A percentile compares a stretch with the other conserved stretches of the same genome.
Evolutionary conservation across 2,888 invertebrate species (phyloP).

Genomic region (Phortica magna): DNA sequence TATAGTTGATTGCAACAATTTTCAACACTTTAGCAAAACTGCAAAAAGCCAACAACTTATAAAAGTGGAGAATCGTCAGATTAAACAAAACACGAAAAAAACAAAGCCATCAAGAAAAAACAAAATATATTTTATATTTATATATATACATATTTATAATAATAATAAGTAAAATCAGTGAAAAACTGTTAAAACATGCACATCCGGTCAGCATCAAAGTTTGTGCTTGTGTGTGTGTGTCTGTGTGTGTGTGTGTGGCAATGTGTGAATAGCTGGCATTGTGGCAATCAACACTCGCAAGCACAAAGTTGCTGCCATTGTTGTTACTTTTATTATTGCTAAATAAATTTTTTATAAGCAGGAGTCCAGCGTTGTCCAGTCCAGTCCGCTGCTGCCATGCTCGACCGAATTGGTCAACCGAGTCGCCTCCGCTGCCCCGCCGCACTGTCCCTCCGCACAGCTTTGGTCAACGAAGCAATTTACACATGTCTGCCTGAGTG

Average conservation of each 20-base stretch:
- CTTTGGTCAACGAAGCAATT: neutral
- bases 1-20: too few relatives aligned
- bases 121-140: too few relatives aligned
- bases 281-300: neutral
- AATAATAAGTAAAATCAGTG: slow-evolving; percentile 44
- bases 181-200: slow-evolving; percentile 41
- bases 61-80: too few relatives aligned
- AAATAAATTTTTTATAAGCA: slow-evolving; percentile 50
- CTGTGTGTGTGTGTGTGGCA: neutral
- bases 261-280: neutral
- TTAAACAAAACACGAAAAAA: too few relatives aligned
- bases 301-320: slow-evolving; percentile 32
- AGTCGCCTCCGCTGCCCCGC: neutral
- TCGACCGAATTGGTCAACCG: neutral
- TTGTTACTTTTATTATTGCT: slow-evolving; percentile 44
- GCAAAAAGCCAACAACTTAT: too few relatives aligned
- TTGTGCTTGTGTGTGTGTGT: neutral
- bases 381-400: neutral
- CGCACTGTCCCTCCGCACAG: neutral
- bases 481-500: neutral
- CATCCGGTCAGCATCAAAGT: slow-evolving; percentile 35
- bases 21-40: too few relatives aligned
- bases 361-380: neutral
- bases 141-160: neutral
- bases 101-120: too few relatives aligned